Base-by-base conservation (phyloP, 2,797 vertebrate species). In the Lophius americanus region DNA sequence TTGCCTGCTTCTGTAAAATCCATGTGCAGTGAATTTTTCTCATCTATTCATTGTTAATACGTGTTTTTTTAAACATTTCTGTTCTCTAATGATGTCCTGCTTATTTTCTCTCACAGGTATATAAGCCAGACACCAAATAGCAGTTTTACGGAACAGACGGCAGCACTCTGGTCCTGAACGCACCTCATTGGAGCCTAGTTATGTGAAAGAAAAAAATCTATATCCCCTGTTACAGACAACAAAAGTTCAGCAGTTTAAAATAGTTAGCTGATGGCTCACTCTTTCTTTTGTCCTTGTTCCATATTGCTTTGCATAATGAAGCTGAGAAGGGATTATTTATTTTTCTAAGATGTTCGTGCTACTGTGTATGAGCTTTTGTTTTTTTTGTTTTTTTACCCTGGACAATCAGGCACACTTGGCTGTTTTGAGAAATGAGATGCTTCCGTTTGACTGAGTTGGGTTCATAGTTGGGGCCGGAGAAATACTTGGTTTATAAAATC, bases 381-480 rank as follows among this genome's bases (percentile, higher is more conserved):
- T 51, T 50, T 49, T 67, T 51, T 51, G 72, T 63, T 51, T 73
- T 63, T 76, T 62, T 49, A 59, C 79, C 65, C 64, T 76, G 66
- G 91, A 93, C 92, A 94, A 93, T 94, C 92, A 85, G 70, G 73
- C 62, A 72, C 61, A 77, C 43, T 65, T 55, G 67, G 49, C 70
- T 55, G 51, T 51, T 70, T 68, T 68, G 60, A 47, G 37, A 36
- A 65, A 74, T 68, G n/a, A 79, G 75, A 67, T 41, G 11, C 46
- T 65, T 32, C 35, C 10, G 53, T 37, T 60, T 11, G 0, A 48
- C 58, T 35, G 11, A 54, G 41, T 69, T 52, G 47, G 3, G 14
- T 78, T 59, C 54, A 11, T 48, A 35, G 50, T 38, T 47, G 33
- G 68, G 14, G 60, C 23, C 23, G 51, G 39, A 75, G 9, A 64